Conservation (phyloP, 1,140 invertebrate species). For the Globodera rostochiensis region DNA sequence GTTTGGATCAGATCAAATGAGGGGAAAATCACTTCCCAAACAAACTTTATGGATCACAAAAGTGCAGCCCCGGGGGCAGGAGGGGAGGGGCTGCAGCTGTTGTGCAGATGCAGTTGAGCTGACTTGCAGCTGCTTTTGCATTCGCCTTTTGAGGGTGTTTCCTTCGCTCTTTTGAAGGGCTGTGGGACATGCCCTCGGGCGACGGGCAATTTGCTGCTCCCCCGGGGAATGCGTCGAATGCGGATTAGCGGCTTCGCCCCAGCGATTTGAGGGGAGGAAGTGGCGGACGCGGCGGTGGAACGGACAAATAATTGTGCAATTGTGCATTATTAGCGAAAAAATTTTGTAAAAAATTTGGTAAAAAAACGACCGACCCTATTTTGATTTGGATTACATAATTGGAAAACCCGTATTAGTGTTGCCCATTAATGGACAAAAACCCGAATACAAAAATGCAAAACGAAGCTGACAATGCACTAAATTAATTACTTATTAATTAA, state of each 20-base stretch:
- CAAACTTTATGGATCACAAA: no score
- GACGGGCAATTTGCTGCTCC: background rate
- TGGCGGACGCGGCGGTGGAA: background rate
- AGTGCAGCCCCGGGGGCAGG: no score
- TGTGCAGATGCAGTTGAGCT: background rate
- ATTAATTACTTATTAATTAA: background rate
- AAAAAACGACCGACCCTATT: background rate
- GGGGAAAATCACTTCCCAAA: no score
- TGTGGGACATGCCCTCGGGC: background rate
- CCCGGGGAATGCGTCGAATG: constrained; percentile 1
- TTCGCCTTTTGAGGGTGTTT: background rate
- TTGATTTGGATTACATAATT: background rate
- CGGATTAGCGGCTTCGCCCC: background rate
- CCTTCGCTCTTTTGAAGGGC: background rate
- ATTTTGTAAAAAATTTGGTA: background rate
- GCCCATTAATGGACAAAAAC: background rate
- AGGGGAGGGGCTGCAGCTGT: no score
- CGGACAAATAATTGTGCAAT: background rate
- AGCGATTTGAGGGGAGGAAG: background rate
- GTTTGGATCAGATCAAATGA: no score
- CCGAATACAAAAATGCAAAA: background rate
- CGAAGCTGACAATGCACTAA: background rate
- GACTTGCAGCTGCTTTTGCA: background rate
- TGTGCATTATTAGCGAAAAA: background rate
- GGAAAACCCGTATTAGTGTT: background rate